Evolutionary conservation across 2,113 vertebrate genomes (phyloP), one percentile per base, ranked within the genome.

Genomic region (Vireo altiloquus): DNA sequence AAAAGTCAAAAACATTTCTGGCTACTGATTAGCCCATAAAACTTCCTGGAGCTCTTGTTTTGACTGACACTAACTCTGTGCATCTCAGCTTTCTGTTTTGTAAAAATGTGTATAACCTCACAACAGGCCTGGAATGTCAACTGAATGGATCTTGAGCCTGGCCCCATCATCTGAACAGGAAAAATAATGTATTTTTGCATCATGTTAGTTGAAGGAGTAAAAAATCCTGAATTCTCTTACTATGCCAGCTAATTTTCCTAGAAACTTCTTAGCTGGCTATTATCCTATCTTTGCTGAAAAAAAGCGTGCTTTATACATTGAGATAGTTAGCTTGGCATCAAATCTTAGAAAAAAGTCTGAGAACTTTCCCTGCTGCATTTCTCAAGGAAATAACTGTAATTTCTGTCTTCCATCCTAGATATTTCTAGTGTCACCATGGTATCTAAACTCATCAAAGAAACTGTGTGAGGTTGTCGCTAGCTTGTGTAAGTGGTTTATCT

Each of bases 381-480:
- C 70, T 91, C 37, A 85, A 80, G 28, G 46, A 76, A 93, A 80
- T 68, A 84, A 94, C n/a, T 7, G 16, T 70, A 33, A 92, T 90
- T 91, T 95, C 68, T 92, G 46, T 87, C 70, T 96, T 82, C 79
- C 24, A 70, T 80, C 54, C 63, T 94, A 87, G 70, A 28, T 91
- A 82, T 57, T 92, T 95, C 82, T 89, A 31, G 30, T 78, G 47
- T 93, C 94, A 89, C 66, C 89, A 85, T 87, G 78, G 89, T 89
- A 91, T 61, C 81, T 90, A 82, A 79, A 31, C 46, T 90, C 59
- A 79, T 69, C 57, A 66, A 57, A 91, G 66, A 88, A 85, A 94
- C 75, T 61, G 66, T 2, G 1, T 64, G 35, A 95, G 50, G 50
- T 70, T 92, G 88, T 83, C 18, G 7, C 82, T 92, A 88, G 79